phyloP scores from a whole-genome alignment of 2,797 vertebrate species.

The Otus scops region DNA sequence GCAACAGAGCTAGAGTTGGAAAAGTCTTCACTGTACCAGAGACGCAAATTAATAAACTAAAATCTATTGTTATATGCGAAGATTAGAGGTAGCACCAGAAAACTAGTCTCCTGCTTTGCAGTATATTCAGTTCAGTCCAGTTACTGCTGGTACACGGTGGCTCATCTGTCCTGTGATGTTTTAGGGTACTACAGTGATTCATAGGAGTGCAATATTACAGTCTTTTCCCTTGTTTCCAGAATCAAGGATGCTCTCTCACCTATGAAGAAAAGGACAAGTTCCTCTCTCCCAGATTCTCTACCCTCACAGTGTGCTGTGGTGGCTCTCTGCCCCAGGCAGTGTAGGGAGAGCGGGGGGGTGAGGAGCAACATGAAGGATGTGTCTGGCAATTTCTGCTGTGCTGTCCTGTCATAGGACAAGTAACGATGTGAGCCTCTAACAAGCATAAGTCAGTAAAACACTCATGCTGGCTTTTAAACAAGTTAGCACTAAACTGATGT shows the following conservation, averaged over 20 bases:
- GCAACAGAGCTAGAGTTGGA: background rate
- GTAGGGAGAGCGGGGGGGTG: too few species aligned
- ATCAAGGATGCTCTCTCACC: background rate
- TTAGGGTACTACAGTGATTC: background rate
- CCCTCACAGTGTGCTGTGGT: background rate
- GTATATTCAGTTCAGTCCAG: background rate
- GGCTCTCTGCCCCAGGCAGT: background rate
- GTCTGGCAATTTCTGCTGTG: background rate
- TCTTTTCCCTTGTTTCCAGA: background rate
- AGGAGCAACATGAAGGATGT: rapidly evolving
- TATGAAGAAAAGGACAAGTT: background rate
- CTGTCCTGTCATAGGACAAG: background rate
- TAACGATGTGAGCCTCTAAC: background rate
- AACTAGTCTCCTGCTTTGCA: background rate
- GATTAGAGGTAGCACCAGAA: background rate
- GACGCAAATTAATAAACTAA: background rate
- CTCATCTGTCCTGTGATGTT: background rate
- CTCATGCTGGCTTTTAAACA: background rate
- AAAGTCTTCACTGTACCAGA: background rate
- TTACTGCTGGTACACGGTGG: background rate
- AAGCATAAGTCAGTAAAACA: background rate
- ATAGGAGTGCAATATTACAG: background rate
- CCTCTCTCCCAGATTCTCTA: background rate
- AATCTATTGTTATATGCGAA: background rate
- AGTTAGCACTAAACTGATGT: background rate